Evolutionary conservation across 2,113 vertebrate genomes (phyloP).

Genomic region (Podarcis muralis): DNA sequence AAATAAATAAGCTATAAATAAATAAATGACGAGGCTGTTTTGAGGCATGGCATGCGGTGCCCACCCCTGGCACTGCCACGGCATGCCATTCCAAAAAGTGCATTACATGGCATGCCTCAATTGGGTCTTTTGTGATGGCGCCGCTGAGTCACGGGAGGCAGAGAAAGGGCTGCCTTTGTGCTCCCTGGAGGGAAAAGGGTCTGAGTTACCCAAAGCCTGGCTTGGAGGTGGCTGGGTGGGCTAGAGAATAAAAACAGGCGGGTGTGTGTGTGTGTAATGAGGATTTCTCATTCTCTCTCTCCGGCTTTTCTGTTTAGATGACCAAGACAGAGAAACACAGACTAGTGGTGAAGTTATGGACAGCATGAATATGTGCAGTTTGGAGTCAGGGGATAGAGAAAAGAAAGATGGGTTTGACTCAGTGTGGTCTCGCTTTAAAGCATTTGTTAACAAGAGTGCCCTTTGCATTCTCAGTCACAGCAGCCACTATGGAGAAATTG

Average conservation of each 20-base stretch:
- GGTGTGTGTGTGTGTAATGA: fast-evolving
- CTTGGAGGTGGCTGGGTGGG: fast-evolving
- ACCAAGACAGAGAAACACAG: neutral
- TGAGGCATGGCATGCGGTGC: neutral
- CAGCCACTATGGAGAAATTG: too few species aligned
- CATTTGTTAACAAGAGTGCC: too few species aligned
- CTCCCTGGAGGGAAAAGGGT: too few species aligned
- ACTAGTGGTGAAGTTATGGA: neutral
- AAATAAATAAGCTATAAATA: too few species aligned
- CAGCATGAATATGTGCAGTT: too few species aligned
- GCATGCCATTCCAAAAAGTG: neutral
- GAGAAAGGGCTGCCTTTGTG: neutral
- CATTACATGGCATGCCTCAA: neutral
- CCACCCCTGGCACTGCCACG: neutral
- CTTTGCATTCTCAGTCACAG: too few species aligned
- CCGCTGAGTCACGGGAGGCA: neutral
- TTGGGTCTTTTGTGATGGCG: neutral
- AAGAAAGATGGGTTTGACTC: too few species aligned
- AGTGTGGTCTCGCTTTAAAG: too few species aligned
- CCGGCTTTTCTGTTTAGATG: neutral
- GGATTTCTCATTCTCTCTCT: neutral
- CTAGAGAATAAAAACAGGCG: neutral
- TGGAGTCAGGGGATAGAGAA: too few species aligned
- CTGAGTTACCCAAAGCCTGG: neutral
- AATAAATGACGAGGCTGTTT: neutral